Evolutionary conservation across 1,140 invertebrate genomes (phyloP), one percentile per base, ranked within the genome.

Genomic region (Holotrichia oblita): DNA sequence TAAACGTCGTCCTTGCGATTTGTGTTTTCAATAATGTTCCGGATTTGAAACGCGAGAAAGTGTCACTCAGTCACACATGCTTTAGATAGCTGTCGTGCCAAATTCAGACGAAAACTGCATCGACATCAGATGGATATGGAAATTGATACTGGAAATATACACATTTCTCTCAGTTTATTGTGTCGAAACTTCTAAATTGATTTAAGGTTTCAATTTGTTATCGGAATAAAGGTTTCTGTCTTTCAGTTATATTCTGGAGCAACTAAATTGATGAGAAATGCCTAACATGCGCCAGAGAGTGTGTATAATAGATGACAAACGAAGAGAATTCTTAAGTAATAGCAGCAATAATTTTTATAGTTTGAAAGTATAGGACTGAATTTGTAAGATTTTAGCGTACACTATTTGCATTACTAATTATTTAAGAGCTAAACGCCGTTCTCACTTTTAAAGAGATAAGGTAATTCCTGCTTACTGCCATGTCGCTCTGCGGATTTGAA

Each of bases 21-120:
- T 69, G 61, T 69, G 61, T 69, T 69, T 69, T 69, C 61, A 69
- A 69, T 69, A 69, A 69, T 69, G 61, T 69, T 34, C 22, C 61
- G 61, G 22, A 69, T 69, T 24, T 22, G 61, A 69, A 20, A 69
- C 27, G 61, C 22, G 61, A 17, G 61, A 27, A 69, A 34, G 27
- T 69, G 61, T 27, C 22, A 69, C 8, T 69, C 61, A 69, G 61
- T 27, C 61, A 69, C 61, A 69, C 22, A 22, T 34, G 61, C 22
- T 34, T 69, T 69, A 10, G 61, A 69, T 27, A 20, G 61, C n/a
- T 55, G 61, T 22, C 61, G 61, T 20, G 27, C 27, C 61, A 24
- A 34, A 27, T 24, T 69, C 61, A 69, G 2, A 22, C 61, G 61
- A 69, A 22, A 69, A 55, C 48, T 55, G 61, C 61, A 22, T 34